Base-by-base conservation (phyloP, 2,113 vertebrate species). In the Ceratotherium simum region DNA sequence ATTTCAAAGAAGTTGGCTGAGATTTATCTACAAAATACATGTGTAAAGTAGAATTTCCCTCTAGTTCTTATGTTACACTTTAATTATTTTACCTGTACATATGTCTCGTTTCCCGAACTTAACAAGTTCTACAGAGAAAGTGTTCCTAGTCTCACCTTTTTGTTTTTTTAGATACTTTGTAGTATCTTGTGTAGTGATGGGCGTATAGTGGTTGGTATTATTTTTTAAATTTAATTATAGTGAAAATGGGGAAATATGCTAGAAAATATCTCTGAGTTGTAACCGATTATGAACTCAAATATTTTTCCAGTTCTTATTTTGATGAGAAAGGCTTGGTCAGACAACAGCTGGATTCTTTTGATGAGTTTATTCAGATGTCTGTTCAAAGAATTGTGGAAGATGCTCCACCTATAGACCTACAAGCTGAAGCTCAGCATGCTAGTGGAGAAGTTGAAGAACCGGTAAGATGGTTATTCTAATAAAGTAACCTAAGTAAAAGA, bases 331-430 rank as follows among this genome's bases (percentile, higher is more conserved):
- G 99, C 62, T 98, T 99, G 98, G 99, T 99, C 60, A 99, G 99
- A 56, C 99, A 99, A 92, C 99, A 99, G 97, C 86, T 99, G 98
- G 99, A 99, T 98, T 99, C 99, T 4, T 99, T 99, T 27, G 99
- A 99, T 98, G 99, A 99, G 97, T 99, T 99, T 98, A 99, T 99
- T 98, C 99, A 99, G 98, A 99, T 99, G 99, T 99, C 99, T 12
- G 99, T 99, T 85, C 99, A 99, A 98, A 99, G 99, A 98, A 99
- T 99, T 69, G 99, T 99, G 93, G 99, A 99, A 98, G 99, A 99
- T 46, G 99, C 99, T 0, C 99, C 99, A 0, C 99, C 99, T 75
- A 99, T 99, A 33, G 99, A 99, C 98, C 99, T 99, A 33, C 99
- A 99, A 97, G 99, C 99, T 60, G 99, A 99, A 98, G 99, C 99